Evolutionary conservation across 2,113 vertebrate species (phyloP), one percentile per base, ranked within the genome.

Genomic region (Ursus arctos): DNA sequence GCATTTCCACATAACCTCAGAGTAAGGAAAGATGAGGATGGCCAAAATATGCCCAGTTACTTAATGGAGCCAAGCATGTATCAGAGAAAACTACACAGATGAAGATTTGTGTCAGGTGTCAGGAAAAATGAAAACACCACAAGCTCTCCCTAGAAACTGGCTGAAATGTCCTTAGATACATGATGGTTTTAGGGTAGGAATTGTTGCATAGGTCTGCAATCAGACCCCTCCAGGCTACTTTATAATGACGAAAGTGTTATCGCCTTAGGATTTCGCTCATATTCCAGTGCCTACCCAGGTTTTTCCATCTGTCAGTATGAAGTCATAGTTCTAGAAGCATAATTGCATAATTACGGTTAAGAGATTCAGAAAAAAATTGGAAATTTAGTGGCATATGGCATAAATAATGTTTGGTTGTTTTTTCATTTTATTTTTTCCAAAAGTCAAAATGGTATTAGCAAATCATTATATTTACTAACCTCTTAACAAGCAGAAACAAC

Each of bases 371-470:
- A 77, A 90, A 90, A 90, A 26, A 71, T 61, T 31, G 53, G 43
- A 95, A 76, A 88, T 67, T 43, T 19, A 22, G 65, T 77, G 55
- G 10, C 40, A 49, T 67, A 49, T 84, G 57, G 33, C 57, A 15
- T 14, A 86, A 63, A 84, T 74, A 24, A 77, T 71, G 31, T 6
- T 16, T 82, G 59, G 21, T 57, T 74, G 76, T 91, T 84, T 69
- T 18, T 91, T 40, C 4, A 43, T 81, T 97, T 55, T 28, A 40
- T 71, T 77, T 71, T 94, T 47, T 33, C 13, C 12, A 53, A 85
- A 77, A 55, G 12, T 69, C 24, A 94, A 81, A 85, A 71, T 43
- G 19, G 24, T 59, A 72, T 88, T 22, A 12, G 47, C 33, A 95
- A 95, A 28, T 33, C 13, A 63, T 53, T 59, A 33, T 4, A 13